Conservation (phyloP, 2,797 vertebrate species). For the Pseudochaenichthys georgianus region DNA sequence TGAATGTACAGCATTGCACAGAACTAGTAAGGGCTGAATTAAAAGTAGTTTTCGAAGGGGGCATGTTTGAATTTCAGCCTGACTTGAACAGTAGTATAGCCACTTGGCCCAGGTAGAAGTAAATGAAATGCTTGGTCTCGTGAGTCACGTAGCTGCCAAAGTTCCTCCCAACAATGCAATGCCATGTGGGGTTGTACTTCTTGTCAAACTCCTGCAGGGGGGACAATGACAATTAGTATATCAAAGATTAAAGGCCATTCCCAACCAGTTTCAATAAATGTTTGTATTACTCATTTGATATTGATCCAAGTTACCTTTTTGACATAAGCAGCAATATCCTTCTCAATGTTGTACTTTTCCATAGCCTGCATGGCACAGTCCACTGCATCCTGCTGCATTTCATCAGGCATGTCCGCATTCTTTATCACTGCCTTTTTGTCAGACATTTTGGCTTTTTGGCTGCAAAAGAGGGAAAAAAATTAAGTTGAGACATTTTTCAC, state of each 20-base stretch:
- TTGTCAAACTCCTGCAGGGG: constrained; percentile 95
- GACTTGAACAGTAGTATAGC: constrained; percentile 98
- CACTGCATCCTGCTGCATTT: constrained; percentile 99
- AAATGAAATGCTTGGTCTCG: constrained; percentile 98
- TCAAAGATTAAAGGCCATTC: neutral
- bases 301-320: constrained; percentile 88
- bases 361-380: constrained; percentile 98
- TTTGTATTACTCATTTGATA: neutral
- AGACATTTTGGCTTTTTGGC: constrained; percentile 89
- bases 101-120: constrained; percentile 98
- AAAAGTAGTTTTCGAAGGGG: constrained; percentile 43
- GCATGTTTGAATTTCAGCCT: constrained; percentile 83
- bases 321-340: constrained; percentile 98
- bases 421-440: constrained; percentile 99
- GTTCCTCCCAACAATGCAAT: constrained; percentile 98
- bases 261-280: neutral
- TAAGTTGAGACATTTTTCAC: neutral
- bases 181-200: constrained; percentile 99
- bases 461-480: constrained; percentile 6
- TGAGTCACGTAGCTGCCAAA: constrained; percentile 99
- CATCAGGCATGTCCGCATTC: constrained; percentile 99
- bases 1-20: constrained; percentile 49
- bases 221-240: neutral
- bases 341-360: constrained; percentile 99
- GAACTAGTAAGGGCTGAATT: constrained; percentile 47